These are phyloP conservation scores for Priocnemis perturbator DNA, from an alignment of 2,888 invertebrate genomes.

Conservation along the genomic window DNA sequence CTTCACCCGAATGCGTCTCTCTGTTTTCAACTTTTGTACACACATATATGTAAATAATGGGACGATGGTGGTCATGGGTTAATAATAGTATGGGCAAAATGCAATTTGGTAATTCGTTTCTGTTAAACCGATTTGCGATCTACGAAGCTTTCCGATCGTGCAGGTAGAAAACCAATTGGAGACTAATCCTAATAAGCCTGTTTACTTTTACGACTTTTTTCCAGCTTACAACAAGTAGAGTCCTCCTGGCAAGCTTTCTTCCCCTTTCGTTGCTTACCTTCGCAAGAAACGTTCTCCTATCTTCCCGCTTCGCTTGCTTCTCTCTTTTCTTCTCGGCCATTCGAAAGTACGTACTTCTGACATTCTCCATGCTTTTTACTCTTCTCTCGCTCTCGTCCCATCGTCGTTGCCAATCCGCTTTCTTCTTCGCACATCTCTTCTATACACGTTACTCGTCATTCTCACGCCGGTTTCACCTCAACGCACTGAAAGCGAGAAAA, in stretches of 20 bases:
- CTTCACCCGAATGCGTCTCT: neutral
- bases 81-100: neutral
- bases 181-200: conserved; percentile 32
- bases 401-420: neutral
- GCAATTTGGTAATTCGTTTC: neutral
- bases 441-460: conserved; percentile 12
- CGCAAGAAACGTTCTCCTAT: conserved; percentile 51
- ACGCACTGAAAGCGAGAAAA: neutral
- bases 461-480: conserved; percentile 41
- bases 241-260: conserved; percentile 60
- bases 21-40: neutral
- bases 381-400: neutral
- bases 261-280: conserved; percentile 56
- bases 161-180: conserved; percentile 27
- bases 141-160: conserved; percentile 12
- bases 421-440: conserved; percentile 9
- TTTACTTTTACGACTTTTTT: conserved; percentile 61
- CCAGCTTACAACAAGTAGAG: conserved; percentile 64
- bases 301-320: conserved; percentile 56
- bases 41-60: conserved; percentile 12
- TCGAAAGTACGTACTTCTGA: conserved; percentile 52
- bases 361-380: conserved; percentile 25
- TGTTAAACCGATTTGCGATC: neutral
- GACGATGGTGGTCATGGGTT: neutral
- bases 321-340: conserved; percentile 49